phyloP scores from a whole-genome alignment of 2,888 invertebrate species.

The Xestobium rufovillosum region DNA sequence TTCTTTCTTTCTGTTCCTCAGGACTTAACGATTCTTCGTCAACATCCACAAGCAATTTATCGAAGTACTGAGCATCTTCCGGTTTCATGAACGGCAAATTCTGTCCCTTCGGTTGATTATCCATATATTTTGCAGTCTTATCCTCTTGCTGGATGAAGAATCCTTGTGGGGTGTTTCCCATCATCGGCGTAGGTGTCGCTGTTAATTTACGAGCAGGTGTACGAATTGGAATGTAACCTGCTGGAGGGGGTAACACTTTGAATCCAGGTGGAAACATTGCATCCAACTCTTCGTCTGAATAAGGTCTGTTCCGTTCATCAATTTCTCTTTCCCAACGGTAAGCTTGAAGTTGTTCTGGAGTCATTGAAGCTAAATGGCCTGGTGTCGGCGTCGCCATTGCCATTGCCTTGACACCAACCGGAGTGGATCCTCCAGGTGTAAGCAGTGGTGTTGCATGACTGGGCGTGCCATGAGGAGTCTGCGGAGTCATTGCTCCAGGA shows the following conservation, averaged over 20 bases:
- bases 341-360: constrained; percentile 97
- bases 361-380: constrained; percentile 94
- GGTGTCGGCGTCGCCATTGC: constrained; percentile 97
- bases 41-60: constrained; percentile 94
- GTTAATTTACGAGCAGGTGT: constrained; percentile 97
- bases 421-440: constrained; percentile 79
- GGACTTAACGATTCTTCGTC: constrained; percentile 93
- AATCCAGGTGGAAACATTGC: constrained; percentile 97
- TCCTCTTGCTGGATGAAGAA: constrained; percentile 94
- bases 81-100: constrained; percentile 99
- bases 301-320: constrained; percentile 93
- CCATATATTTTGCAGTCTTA: constrained; percentile 78
- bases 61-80: constrained; percentile 99
- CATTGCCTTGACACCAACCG: constrained; percentile 93
- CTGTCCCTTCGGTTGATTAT: constrained; percentile 82
- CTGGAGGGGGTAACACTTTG: constrained; percentile 50
- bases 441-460: constrained; percentile 55
- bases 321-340: constrained; percentile 98
- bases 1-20: constrained; percentile 96
- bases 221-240: constrained; percentile 87
- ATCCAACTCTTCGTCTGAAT: constrained; percentile 95
- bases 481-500: constrained; percentile 56
- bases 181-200: constrained; percentile 96
- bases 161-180: constrained; percentile 76
- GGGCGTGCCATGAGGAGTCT: constrained; percentile 66